These are phyloP conservation scores for Menura novaehollandiae DNA, from an alignment of 2,113 vertebrate genomes.

Conservation along the genomic window DNA sequence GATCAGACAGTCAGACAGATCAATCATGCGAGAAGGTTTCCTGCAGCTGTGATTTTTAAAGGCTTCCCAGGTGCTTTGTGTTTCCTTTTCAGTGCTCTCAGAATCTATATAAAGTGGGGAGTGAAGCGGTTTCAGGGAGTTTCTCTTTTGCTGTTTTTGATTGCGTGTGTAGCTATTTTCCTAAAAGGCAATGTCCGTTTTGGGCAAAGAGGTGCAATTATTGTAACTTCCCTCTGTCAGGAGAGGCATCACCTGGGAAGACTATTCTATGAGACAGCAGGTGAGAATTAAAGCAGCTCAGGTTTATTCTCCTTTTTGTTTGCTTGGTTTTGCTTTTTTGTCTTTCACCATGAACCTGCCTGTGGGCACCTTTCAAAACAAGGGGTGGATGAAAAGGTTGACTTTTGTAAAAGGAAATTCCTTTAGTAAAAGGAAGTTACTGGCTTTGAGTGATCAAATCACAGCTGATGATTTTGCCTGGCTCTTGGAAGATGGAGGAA, in stretches of 20 bases:
- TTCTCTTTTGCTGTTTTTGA: neutral
- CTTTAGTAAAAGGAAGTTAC: neutral
- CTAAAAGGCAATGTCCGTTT: fast-evolving
- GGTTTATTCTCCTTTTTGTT: neutral
- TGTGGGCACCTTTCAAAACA: neutral
- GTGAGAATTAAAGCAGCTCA: neutral
- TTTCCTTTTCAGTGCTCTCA: neutral
- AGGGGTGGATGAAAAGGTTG: neutral
- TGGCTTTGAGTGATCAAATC: neutral
- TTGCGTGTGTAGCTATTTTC: fast-evolving
- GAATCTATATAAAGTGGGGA: neutral
- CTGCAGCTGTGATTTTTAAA: neutral
- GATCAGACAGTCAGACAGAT: too few species aligned
- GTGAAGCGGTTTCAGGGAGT: fast-evolving
- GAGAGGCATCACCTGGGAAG: neutral
- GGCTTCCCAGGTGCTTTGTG: neutral
- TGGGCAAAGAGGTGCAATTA: neutral
- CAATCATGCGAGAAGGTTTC: neutral
- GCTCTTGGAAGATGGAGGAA: neutral
- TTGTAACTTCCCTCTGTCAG: neutral
- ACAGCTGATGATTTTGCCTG: neutral
- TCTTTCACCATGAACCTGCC: neutral
- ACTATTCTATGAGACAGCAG: fast-evolving
- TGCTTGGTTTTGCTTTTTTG: neutral
- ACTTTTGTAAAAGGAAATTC: neutral